These are phyloP conservation scores for Enteromius unitaeniatus DNA, from an alignment of 2,797 vertebrate species.

Conservation along the genomic window DNA sequence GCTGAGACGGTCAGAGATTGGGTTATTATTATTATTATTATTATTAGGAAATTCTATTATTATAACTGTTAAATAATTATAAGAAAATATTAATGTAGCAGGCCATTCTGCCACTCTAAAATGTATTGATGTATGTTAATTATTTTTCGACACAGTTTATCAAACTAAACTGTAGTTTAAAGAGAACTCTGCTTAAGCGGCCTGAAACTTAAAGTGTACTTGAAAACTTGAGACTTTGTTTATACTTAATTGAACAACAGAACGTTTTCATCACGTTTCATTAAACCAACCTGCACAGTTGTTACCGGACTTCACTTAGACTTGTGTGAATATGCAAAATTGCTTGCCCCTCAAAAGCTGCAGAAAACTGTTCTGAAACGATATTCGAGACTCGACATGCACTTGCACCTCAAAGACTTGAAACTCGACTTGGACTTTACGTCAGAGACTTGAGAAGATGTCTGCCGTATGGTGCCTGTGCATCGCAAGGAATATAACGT, in stretches of 20 bases:
- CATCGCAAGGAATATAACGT: conserved; percentile 60
- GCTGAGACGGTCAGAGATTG: no score
- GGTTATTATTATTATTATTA: no score
- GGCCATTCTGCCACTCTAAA: background rate
- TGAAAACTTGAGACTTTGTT: background rate
- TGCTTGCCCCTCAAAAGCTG: background rate
- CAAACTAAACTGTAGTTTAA: background rate
- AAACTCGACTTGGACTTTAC: background rate
- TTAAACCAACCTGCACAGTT: background rate
- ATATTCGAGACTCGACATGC: background rate
- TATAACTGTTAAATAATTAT: background rate
- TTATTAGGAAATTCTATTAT: no score
- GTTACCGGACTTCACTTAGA: background rate
- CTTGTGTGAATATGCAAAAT: background rate
- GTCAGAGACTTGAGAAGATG: conserved; percentile 38
- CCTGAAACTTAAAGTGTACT: background rate
- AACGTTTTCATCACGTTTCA: background rate
- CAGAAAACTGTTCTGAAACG: conserved; percentile 3
- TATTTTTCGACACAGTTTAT: background rate
- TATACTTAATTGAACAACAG: background rate
- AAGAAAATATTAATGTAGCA: background rate
- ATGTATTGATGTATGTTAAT: background rate
- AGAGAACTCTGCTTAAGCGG: background rate
- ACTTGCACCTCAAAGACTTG: conserved; percentile 22
- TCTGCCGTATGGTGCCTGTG: conserved; percentile 62